Base-by-base conservation (phyloP, 2,113 vertebrate species). In the Gallinago media region DNA sequence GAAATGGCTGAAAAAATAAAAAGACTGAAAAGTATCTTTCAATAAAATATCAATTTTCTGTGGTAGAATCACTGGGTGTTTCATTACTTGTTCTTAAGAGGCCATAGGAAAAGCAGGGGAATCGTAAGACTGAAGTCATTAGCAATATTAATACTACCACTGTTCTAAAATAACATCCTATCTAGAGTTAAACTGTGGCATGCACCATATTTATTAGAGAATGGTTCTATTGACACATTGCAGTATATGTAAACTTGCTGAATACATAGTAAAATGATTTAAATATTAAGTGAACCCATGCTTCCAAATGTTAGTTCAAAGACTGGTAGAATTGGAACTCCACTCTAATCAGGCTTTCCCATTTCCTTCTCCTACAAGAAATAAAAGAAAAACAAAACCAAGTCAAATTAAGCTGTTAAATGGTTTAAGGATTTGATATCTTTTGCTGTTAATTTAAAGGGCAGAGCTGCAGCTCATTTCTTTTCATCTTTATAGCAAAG, bases 401-500 rank as follows among this genome's bases (percentile, higher is more conserved):
- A 94, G 84, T 66, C 92, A 91, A 97, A 97, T 97, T 96, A 96
- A 97, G 95, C 97, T 94, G 92, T 96, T 96, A 97, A 97, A 91
- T 70, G 91, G 88, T 93, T 95, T 71, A 95, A 95, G 88, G 88
- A 93, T 92, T 95, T 90, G 85, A 85, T 92, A 94, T 96, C 95
- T 97, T 97, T 96, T 88, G 77, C 71, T 95, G 63, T 94, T 94
- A 93, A 96, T 94, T 98, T 96, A 89, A 96, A 94, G 81, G 54
- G 62, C 76, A 80, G 74, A 96, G 95, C 92, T 68, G 58, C 89
- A 94, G 70, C 90, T 97, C 89, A 94, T 94, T 95, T 96, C 84
- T 96, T 94, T 95, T 97, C 97, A 97, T 96, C 94, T 97, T 94
- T 88, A 94, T 59, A 91, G 79, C 74, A 91, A 94, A 95, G 76